Conservation (phyloP, 2,888 invertebrate species). For the Dryomyza anilis region DNA sequence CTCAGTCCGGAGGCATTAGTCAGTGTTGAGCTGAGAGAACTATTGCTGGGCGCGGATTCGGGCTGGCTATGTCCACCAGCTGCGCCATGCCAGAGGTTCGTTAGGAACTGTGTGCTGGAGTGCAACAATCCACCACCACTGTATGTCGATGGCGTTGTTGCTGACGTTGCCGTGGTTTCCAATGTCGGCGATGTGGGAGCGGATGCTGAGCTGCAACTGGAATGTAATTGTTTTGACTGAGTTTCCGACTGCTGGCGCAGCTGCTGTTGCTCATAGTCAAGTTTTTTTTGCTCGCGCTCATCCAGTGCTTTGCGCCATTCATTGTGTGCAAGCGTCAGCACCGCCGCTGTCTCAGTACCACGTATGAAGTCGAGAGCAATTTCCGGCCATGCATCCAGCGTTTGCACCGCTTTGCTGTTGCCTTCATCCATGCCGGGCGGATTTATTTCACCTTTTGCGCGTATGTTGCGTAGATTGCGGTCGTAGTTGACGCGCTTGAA, state of each 20-base stretch:
- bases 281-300: constrained; percentile 45
- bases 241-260: neutral
- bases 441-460: constrained; percentile 75
- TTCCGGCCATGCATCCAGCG: constrained; percentile 76
- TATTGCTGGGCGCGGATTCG: constrained; percentile 25
- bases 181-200: constrained; percentile 50
- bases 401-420: constrained; percentile 76
- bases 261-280: constrained; percentile 44
- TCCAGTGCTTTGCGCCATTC: constrained; percentile 49
- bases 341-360: constrained; percentile 45
- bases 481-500: constrained; percentile 90
- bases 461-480: constrained; percentile 80
- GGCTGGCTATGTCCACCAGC: constrained; percentile 40
- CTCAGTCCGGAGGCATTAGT: constrained; percentile 25
- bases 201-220: constrained; percentile 41
- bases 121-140: constrained; percentile 58
- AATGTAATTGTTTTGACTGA: constrained; percentile 21
- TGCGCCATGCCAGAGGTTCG: constrained; percentile 67
- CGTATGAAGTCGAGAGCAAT: constrained; percentile 64
- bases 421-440: constrained; percentile 81
- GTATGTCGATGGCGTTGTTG: too few relatives aligned
- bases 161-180: neutral
- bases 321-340: constrained; percentile 47
- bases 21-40: constrained; percentile 15
- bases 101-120: constrained; percentile 68